Percentiles rank a stretch among this genome's conserved stretches.
phyloP scores from a whole-genome alignment of 2,797 vertebrate genomes.

The Liparis tanakae region DNA sequence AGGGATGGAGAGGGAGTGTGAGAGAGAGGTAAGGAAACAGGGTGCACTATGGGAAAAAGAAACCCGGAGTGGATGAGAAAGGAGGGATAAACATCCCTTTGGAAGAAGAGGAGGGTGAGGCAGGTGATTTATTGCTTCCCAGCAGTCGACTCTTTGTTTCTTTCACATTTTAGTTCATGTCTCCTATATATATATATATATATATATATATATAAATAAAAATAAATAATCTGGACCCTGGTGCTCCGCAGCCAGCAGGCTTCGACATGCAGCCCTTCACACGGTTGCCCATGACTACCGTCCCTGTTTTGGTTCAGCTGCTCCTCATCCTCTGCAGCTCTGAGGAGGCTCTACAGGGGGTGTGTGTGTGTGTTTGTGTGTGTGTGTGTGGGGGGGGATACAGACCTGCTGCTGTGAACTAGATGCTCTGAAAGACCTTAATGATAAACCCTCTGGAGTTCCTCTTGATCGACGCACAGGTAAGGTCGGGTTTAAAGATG shows the following conservation, averaged over 20 bases:
- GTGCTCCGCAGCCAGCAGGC: constrained; percentile 35
- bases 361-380: too few relatives aligned
- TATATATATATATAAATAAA: too few relatives aligned
- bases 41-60: background rate
- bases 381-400: too few relatives aligned
- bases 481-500: background rate
- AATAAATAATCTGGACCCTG: constrained; percentile 23
- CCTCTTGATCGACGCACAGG: background rate
- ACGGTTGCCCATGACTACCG: constrained; percentile 36
- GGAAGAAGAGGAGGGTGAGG: background rate
- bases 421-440: background rate
- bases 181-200: background rate
- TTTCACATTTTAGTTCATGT: background rate
- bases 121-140: background rate
- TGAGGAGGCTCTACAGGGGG: too few relatives aligned
- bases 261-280: constrained; percentile 45
- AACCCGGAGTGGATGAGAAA: constrained; percentile 13
- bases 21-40: constrained; percentile 2
- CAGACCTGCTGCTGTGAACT: too few relatives aligned
- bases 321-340: background rate
- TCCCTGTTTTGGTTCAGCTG: constrained; percentile 17
- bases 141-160: background rate
- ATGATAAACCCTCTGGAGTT: background rate
- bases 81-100: constrained; percentile 16
- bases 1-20: constrained; percentile 26